Percentiles rank a stretch among this genome's conserved stretches.
Conservation (phyloP, 1,140 invertebrate genomes). For the Macrosteles quadrilineatus region DNA sequence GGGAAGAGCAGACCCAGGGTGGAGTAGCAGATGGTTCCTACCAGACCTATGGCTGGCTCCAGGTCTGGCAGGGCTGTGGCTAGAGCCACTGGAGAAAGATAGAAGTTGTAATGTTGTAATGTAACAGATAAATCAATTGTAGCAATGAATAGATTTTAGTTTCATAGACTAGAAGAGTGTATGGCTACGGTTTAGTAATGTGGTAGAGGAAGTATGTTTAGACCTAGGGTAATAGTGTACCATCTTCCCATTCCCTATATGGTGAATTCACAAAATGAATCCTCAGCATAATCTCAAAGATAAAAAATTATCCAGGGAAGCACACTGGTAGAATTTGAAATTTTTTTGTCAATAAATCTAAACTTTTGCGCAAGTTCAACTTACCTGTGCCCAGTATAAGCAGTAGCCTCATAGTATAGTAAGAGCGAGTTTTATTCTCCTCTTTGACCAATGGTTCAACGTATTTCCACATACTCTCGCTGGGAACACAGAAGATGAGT, state of each 20-base stretch:
- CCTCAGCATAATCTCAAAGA: too few relatives aligned
- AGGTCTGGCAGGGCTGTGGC: conserved; percentile 77
- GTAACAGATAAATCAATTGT: too few relatives aligned
- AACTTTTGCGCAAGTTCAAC: not conserved
- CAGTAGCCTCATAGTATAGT: conserved; percentile 63
- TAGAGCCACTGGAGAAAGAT: conserved; percentile 68
- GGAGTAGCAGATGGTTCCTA: conserved; percentile 77
- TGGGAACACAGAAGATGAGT: conserved; percentile 88
- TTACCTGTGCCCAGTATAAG: conserved; percentile 57
- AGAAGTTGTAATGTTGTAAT: too few relatives aligned
- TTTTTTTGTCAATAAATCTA: too few relatives aligned
- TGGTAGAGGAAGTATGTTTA: too few relatives aligned
- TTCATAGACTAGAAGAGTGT: too few relatives aligned
- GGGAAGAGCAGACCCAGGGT: conserved; percentile 81
- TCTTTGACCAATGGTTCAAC: conserved; percentile 48
- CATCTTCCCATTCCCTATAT: too few relatives aligned
- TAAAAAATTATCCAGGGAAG: too few relatives aligned
- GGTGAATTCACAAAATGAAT: too few relatives aligned
- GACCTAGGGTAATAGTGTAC: too few relatives aligned
- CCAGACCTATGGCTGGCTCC: conserved; percentile 78
- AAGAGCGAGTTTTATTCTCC: conserved; percentile 60
- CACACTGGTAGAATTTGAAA: not conserved
- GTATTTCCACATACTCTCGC: conserved; percentile 64
- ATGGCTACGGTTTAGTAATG: too few relatives aligned
- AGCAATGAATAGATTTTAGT: too few relatives aligned